Evolutionary conservation across 2,113 vertebrate genomes (phyloP), one percentile per base, ranked within the genome.

Genomic region (Delphinus delphis): DNA sequence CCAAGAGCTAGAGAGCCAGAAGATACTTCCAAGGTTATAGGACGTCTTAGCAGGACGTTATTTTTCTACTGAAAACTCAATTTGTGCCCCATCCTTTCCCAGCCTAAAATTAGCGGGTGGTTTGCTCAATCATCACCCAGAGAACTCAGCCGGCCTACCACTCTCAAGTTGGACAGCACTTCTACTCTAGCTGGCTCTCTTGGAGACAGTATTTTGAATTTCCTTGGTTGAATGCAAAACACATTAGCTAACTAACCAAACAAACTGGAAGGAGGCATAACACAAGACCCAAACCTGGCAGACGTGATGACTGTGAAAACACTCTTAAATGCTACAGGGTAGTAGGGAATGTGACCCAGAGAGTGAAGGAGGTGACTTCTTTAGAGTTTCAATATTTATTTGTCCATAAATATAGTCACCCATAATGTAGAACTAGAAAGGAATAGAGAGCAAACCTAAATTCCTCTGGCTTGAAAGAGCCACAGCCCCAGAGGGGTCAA

Each of bases 171-270:
- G 97, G 93, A 97, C 6, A 60, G 96, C 70, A 88, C 74, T 95
- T 92, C 65, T 33, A 63, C 74, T 92, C 85, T 41, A 36, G 92
- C 84, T 55, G 83, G 96, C 95, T 74, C 76, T 79, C 77, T 93
- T 60, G 84, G 96, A 97, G 85, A 97, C 86, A 87, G 95, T 88
- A 97, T 97, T 97, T 97, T 93, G 92, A 97, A 97, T 93, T 95
- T 96, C 74, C 94, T 94, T 94, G 97, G 93, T 94, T 97, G 94
- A 97, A 96, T 93, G 96, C 87, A 98, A 98, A 98, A 97, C 96
- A 97, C 81, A 98, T 97, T 97, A 97, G 96, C 96, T 98, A 98
- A 98, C 97, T 96, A 97, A 97, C 92, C 96, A 98, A 97, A 97
- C 90, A 97, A 92, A 89, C 53, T 88, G 77, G 95, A 93, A 96